A percentile compares a stretch with the other conserved stretches of the same genome.
Conservation (phyloP, 2,888 invertebrate genomes). For the Ellobium chinense region DNA sequence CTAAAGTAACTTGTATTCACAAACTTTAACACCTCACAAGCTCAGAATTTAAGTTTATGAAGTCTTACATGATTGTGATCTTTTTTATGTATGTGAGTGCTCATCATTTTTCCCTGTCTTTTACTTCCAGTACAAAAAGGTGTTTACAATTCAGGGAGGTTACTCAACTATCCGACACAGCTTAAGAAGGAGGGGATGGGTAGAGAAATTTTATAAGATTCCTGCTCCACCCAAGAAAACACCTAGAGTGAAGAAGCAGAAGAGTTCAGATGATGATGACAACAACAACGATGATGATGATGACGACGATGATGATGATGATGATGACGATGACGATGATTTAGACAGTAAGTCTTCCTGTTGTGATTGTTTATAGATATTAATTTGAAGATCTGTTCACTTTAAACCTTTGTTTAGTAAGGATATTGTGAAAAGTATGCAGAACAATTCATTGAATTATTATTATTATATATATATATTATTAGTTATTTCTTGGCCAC, state of each 20-base stretch:
- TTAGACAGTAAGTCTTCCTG: slow-evolving; percentile 26
- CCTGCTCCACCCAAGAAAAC: slow-evolving; percentile 64
- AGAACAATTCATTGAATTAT: background rate
- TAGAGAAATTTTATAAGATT: slow-evolving; percentile 78
- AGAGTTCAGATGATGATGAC: slow-evolving; percentile 69
- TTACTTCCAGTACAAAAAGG: slow-evolving; percentile 70
- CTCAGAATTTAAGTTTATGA: too few relatives aligned
- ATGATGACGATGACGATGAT: slow-evolving; percentile 65
- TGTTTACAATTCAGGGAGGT: slow-evolving; percentile 79
- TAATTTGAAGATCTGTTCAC: too few relatives aligned
- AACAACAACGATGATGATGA: slow-evolving; percentile 74
- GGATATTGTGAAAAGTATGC: too few relatives aligned
- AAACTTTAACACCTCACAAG: too few relatives aligned
- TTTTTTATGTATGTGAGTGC: too few relatives aligned
- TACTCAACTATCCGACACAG: slow-evolving; percentile 76
- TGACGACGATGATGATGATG: slow-evolving; percentile 71
- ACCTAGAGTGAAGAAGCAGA: slow-evolving; percentile 55
- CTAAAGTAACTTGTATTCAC: too few relatives aligned
- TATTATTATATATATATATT: background rate
- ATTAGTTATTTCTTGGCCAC: background rate
- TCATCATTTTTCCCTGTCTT: too few relatives aligned
- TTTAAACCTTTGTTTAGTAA: too few relatives aligned
- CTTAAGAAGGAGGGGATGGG: slow-evolving; percentile 77
- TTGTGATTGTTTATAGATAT: background rate
- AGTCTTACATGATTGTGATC: too few relatives aligned